Base-by-base conservation (phyloP, 2,797 vertebrate species). In the Arrhamphus sclerolepis region DNA sequence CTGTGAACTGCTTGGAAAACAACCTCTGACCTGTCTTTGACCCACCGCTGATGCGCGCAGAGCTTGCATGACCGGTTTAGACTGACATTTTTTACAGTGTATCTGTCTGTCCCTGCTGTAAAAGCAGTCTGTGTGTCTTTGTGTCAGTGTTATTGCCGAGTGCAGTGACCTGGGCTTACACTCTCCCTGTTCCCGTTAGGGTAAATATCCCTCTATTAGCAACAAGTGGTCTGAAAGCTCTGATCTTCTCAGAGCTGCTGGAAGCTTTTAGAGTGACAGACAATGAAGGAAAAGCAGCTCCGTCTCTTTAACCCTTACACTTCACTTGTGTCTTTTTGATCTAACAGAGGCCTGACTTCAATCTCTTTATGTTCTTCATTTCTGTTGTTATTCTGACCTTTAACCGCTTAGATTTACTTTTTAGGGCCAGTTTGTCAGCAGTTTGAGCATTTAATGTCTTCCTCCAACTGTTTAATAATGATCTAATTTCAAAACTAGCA, bases 191-290 rank as follows among this genome's bases (percentile, higher is more conserved):
- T 66, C 74, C 75, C 51, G 54, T 76, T 80, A 3, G 64, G 39
- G 60, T 78, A 80, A 85, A 82, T 78, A 82, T 77, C 66, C 70
- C 77, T 74, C 70, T 86, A 75, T 86, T 81, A 85, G 80, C 73
- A 76, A 68, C 71, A 82, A 89, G 82, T 87, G 83, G n/a, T 82
- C 72, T 76, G 80, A 85, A 75, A 78, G 84, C 77, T 77, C 46
- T 17, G 71, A 73, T 71, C 65, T 67, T 73, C 53, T 54, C 59
- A 14, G 56, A 69, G 66, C 70, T 42, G 54, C 65, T 80, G 71
- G 75, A 66, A 68, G 75, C 75, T 75, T 75, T 82, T 60, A 80
- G 65, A 63, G 48, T 3, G 44, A 59, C 29, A 29, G 44, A 59
- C 29, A 40, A 55, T 29, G 42, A 24, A 40, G 50, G 14, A 39